phyloP scores from a whole-genome alignment of 2,113 vertebrate genomes.

The Isichthys henryi region DNA sequence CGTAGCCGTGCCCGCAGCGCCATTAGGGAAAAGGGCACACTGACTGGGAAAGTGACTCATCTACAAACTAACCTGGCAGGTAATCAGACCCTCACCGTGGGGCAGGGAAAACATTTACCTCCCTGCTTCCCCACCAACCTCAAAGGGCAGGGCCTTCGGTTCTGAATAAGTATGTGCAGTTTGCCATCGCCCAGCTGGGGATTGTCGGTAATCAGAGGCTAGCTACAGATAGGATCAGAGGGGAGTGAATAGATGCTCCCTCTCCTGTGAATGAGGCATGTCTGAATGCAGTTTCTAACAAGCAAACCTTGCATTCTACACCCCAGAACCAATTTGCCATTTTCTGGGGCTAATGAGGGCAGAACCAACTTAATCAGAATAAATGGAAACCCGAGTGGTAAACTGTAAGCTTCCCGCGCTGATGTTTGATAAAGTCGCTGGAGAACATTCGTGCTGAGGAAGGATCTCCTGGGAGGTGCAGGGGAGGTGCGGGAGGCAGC shows the following conservation, averaged over 20 bases:
- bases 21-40: background rate
- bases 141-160: background rate
- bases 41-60: background rate
- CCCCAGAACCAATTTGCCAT: constrained; percentile 13
- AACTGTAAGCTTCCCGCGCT: background rate
- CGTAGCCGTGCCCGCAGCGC: background rate
- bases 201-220: background rate
- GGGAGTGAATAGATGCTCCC: background rate
- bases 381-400: background rate
- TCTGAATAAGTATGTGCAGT: background rate
- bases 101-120: background rate
- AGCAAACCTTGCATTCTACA: background rate
- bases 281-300: background rate
- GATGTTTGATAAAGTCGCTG: background rate
- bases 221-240: background rate
- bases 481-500: background rate
- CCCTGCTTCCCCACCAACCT: background rate
- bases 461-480: background rate
- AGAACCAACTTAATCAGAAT: constrained; percentile 18
- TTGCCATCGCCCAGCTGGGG: background rate
- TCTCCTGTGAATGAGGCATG: background rate
- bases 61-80: background rate
- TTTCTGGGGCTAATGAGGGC: constrained; percentile 16
- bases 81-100: background rate
- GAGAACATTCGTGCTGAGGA: background rate